A percentile compares a stretch with the other conserved stretches of the same genome.
Evolutionary conservation across 2,797 vertebrate species (phyloP).

Genomic region (Sphenodon punctatus): DNA sequence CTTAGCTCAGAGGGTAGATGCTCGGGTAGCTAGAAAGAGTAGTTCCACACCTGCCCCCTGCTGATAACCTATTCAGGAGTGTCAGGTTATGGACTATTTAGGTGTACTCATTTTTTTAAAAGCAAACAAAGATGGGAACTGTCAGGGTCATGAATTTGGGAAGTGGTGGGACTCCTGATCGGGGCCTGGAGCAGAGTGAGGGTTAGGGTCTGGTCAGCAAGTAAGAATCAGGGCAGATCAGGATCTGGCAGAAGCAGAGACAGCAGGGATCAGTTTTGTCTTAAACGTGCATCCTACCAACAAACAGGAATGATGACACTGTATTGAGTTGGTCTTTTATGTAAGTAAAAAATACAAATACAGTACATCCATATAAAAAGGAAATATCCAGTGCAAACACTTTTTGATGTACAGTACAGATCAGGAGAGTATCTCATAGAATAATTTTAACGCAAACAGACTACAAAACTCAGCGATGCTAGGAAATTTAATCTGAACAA

Average conservation of each 20-base stretch:
- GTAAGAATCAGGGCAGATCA: no score
- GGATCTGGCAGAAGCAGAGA: neutral
- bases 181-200: no score
- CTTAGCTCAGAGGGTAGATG: no score
- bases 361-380: conserved; percentile 56
- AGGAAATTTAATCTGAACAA: neutral
- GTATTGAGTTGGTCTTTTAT: conserved; percentile 64
- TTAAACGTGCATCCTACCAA: neutral
- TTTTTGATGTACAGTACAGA: conserved; percentile 48
- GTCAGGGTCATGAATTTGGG: no score
- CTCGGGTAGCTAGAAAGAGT: no score
- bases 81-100: neutral
- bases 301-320: neutral
- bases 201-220: no score
- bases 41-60: no score
- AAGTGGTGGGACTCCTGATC: no score
- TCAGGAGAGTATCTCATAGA: conserved; percentile 29
- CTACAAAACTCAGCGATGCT: neutral
- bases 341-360: conserved; percentile 58
- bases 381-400: conserved; percentile 61
- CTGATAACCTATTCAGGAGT: no score
- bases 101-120: neutral
- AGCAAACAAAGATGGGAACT: no score
- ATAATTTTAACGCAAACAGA: conserved; percentile 13
- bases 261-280: neutral